Percentiles rank a stretch among this genome's conserved stretches.
phyloP scores from a whole-genome alignment of 2,888 invertebrate genomes.

The Xanthia icteritia region DNA sequence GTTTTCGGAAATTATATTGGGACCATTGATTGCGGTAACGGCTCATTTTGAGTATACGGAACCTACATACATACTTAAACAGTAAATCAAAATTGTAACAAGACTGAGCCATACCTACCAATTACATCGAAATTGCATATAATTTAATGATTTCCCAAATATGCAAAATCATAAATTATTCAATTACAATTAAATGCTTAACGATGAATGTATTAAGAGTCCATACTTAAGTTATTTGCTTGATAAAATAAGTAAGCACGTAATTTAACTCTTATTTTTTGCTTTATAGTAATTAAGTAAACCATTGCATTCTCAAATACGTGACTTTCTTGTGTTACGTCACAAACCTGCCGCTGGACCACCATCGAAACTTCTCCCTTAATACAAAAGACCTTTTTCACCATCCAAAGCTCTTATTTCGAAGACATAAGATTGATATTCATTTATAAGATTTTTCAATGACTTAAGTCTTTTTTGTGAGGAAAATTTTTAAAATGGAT shows the following conservation, averaged over 20 bases:
- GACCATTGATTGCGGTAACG: conserved; percentile 7
- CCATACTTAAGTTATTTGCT: conserved; percentile 64
- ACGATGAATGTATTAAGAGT: conserved; percentile 49
- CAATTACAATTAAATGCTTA: conserved; percentile 59
- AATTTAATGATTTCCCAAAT: conserved; percentile 56
- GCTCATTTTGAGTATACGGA: conserved; percentile 16
- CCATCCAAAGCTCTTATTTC: neutral
- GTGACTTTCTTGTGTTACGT: conserved; percentile 72
- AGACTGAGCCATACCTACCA: conserved; percentile 31
- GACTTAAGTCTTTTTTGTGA: conserved; percentile 62
- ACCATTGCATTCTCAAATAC: conserved; percentile 72
- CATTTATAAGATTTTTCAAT: conserved; percentile 2
- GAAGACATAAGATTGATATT: conserved; percentile 24
- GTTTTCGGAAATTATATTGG: conserved; percentile 1
- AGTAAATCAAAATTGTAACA: conserved; percentile 60
- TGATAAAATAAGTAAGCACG: conserved; percentile 51
- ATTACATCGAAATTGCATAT: conserved; percentile 59
- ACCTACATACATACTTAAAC: conserved; percentile 20
- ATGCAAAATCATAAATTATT: conserved; percentile 54
- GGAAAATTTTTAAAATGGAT: conserved; percentile 79
- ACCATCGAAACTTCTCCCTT: conserved; percentile 67
- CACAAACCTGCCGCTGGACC: conserved; percentile 70
- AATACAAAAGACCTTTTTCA: conserved; percentile 32
- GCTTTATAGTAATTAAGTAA: conserved; percentile 68
- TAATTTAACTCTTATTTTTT: conserved; percentile 50